phyloP scores from a whole-genome alignment of 2,888 invertebrate genomes.

The Argyresthia albistria region DNA sequence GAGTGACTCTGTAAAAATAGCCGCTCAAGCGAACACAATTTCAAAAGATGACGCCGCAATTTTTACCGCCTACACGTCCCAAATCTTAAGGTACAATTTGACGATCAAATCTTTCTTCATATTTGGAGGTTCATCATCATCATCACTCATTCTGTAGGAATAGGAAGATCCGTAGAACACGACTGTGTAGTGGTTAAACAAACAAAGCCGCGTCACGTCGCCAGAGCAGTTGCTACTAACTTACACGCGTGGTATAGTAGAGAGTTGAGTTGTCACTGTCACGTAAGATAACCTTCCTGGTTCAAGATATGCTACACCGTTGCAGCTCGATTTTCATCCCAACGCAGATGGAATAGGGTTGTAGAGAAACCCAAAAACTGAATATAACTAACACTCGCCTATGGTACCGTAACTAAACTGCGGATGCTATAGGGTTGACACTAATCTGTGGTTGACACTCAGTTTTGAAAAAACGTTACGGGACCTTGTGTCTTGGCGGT shows the following conservation, averaged over 20 bases:
- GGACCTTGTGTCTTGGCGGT: too few species aligned
- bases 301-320: too few species aligned
- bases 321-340: too few species aligned
- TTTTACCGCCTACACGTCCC: neutral
- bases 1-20: too few species aligned
- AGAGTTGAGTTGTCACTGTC: too few species aligned
- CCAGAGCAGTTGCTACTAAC: slow-evolving; percentile 46
- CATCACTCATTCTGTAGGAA: neutral
- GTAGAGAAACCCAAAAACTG: too few species aligned
- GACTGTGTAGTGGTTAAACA: slow-evolving; percentile 33
- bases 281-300: too few species aligned
- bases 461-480: too few species aligned
- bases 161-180: neutral
- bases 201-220: slow-evolving; percentile 59
- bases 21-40: neutral
- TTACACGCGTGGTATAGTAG: slow-evolving; percentile 48
- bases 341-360: too few species aligned
- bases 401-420: neutral
- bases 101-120: neutral
- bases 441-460: neutral
- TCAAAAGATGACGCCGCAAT: neutral
- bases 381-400: too few species aligned
- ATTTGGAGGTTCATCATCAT: neutral
- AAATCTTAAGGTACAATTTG: neutral
- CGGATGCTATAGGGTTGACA: neutral